A percentile compares a stretch with the other conserved stretches of the same genome.
Evolutionary conservation across 2,113 vertebrate species (phyloP).

Genomic region (Peromyscus leucopus): DNA sequence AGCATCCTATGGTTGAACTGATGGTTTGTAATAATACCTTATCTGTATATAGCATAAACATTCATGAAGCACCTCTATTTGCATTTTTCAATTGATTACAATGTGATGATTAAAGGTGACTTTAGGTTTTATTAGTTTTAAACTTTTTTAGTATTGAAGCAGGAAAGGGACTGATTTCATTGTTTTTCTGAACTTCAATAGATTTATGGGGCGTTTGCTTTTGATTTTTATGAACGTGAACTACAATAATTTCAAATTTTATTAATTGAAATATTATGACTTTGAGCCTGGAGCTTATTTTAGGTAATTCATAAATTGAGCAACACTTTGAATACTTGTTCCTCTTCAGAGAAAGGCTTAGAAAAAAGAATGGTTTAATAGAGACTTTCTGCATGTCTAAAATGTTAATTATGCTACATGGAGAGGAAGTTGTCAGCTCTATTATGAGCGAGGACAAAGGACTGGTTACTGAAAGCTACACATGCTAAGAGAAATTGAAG

Average conservation of each 20-base stretch:
- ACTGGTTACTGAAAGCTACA: not conserved
- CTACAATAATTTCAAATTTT: not conserved
- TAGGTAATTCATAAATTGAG: not conserved
- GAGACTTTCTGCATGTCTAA: not conserved
- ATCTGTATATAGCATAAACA: slow-evolving; percentile 52
- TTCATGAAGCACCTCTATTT: slow-evolving; percentile 64
- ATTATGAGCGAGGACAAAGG: not conserved
- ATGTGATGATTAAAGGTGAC: slow-evolving; percentile 40
- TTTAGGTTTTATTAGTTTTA: slow-evolving; percentile 31
- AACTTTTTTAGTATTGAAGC: slow-evolving; percentile 30
- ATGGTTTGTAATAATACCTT: slow-evolving; percentile 56
- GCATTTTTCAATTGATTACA: slow-evolving; percentile 66
- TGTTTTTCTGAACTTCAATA: not conserved
- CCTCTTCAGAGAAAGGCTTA: not conserved
- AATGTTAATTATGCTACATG: not conserved
- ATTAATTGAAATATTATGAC: not conserved
- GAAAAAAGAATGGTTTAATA: not conserved
- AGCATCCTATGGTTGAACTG: slow-evolving; percentile 52
- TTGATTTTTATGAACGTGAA: slow-evolving; percentile 24
- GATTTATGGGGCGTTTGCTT: not conserved
- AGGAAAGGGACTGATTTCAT: not conserved
- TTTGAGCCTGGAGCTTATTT: slow-evolving; percentile 1
- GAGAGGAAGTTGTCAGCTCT: not conserved
- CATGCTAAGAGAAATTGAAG: not conserved
- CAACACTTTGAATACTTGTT: not conserved